phyloP scores from a whole-genome alignment of 64 coral and sea anemone species.

The Porites lutea region DNA sequence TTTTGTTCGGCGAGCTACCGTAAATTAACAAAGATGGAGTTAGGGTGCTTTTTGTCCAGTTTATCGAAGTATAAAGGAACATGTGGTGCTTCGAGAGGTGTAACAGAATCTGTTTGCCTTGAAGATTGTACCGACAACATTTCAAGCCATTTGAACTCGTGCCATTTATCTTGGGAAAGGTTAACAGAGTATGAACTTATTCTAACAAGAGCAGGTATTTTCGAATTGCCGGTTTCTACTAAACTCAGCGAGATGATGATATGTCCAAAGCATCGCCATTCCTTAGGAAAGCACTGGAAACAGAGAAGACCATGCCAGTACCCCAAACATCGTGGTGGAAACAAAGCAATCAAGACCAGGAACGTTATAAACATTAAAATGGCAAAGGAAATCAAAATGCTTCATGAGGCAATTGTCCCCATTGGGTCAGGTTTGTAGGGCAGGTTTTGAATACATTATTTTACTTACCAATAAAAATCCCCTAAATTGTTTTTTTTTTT shows the following conservation, averaged over 20 bases:
- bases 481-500: too few species aligned
- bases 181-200: background rate
- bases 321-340: conserved; percentile 22
- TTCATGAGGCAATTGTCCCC: background rate
- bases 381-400: background rate
- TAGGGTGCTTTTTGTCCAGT: background rate
- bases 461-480: too few species aligned
- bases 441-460: background rate
- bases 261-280: conserved; percentile 63
- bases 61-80: background rate
- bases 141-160: background rate
- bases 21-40: conserved; percentile 8
- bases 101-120: background rate
- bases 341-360: conserved; percentile 46
- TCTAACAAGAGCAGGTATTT: conserved; percentile 13
- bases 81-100: background rate
- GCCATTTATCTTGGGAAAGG: background rate
- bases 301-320: conserved; percentile 55
- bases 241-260: background rate
- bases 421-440: background rate
- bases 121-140: background rate
- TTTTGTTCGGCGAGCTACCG: background rate
- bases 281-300: conserved; percentile 47
- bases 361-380: background rate
- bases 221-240: background rate